Conservation (phyloP, 2,888 invertebrate species). For the Dasysyrphus tricinctus region DNA sequence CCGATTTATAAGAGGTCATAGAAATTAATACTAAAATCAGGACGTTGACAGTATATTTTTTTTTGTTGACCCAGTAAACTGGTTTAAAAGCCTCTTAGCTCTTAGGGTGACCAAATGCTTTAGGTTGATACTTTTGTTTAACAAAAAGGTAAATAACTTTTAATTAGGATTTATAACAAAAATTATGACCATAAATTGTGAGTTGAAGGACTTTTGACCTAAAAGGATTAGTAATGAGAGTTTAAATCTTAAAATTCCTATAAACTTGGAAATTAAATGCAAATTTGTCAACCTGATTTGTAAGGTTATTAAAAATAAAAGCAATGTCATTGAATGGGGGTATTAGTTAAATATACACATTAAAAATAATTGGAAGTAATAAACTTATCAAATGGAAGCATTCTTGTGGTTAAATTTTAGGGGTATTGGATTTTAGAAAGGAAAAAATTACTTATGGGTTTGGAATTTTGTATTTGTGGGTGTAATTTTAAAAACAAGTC, state of each 20-base stretch:
- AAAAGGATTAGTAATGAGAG: neutral
- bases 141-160: neutral
- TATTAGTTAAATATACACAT: neutral
- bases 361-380: neutral
- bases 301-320: neutral
- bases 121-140: conserved; percentile 22
- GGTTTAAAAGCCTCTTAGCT: conserved; percentile 17
- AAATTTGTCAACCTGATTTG: conserved; percentile 6
- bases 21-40: conserved; percentile 37
- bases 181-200: neutral
- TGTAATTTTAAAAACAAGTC: neutral
- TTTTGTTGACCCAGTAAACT: conserved; percentile 48
- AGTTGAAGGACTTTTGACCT: conserved; percentile 17
- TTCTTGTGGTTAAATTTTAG: neutral
- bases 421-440: neutral
- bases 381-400: neutral
- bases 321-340: neutral
- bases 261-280: conserved; percentile 3
- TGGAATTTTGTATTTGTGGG: neutral
- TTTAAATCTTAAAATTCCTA: neutral
- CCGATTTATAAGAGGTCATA: conserved; percentile 15
- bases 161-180: neutral
- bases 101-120: neutral
- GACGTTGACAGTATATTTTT: conserved; percentile 44
- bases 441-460: neutral